Base-by-base conservation (phyloP, 2,888 invertebrate genomes). In the Syrista parreyssii region DNA sequence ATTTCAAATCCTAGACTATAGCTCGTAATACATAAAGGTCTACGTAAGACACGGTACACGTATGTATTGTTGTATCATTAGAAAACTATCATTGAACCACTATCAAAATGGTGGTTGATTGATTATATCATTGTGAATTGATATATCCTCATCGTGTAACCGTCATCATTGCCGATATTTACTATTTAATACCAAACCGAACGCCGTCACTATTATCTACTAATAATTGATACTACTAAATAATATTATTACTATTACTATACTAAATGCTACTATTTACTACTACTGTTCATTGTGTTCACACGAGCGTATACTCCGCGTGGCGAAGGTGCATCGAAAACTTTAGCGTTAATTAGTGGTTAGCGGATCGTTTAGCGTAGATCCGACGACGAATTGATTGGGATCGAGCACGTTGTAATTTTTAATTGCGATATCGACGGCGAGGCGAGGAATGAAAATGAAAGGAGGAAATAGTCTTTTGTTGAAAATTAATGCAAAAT, bases 271-370 rank as follows among this genome's bases (percentile, higher is more conserved):
- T 71, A 71, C 71, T 71, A 71, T 71, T 55, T 80, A 74, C 77
- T 80, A 81, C 79, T 82, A 78, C 83, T 81, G 82, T 82, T 83
- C 76, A 84, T 83, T 81, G 82, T 85, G 82, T 83, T 84, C 82
- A 83, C 78, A 80, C 32, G 72, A 75, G 75, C 55, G 36, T 76
- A 72, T 79, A 80, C 74, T 80, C 72, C 68, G 78, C 79, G 77
- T 55, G 75, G 77, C 74, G 79, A 75, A 78, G 76, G 79, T 83
- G 79, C 76, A 73, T 79, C 74, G 79, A 75, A 75, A 55, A 77
- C 75, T 80, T 32, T 71, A 71, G 32, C 33, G 33, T 55, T 71
- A 71, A 71, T 71, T 71, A 71, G 71, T 33, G 32, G 11, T 55
- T 71, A 71, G 71, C 23, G 33, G 55, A 31, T 71, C 11, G 15